Base-by-base conservation (phyloP, 2,888 invertebrate genomes). In the Caradrina clavipalpis region DNA sequence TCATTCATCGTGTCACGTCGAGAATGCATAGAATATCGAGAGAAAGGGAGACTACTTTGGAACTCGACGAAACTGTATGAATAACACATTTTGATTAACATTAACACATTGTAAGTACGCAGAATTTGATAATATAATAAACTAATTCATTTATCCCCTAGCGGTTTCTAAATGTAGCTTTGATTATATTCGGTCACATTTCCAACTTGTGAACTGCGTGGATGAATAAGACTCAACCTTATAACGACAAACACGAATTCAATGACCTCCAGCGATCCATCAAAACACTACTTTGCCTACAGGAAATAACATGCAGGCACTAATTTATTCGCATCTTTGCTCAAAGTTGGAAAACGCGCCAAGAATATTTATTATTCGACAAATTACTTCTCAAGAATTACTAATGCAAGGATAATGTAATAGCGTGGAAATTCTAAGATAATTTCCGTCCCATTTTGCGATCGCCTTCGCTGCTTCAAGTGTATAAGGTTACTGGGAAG, bases 401-500 rank as follows among this genome's bases (percentile, higher is more conserved):
- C 35, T 39, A 68, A 35, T 35, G 35, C 61, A 68, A 70, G 70
- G 62, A 58, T 61, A 64, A 21, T 54, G 56, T 31, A 59, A 50
- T 55, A 65, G 66, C 57, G 21, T 21, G 49, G 50, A 55, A 50
- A 58, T 70, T 76, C 75, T 77, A 59, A 76, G 74, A 73, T 68
- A 69, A 76, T 87, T 83, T 87, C 85, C 86, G 83, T 86, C 81
- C 83, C 80, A 83, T 88, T 87, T 88, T 81, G 85, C 84, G 90
- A 87, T 91, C 83, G 86, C 89, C 89, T 90, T 90, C 84, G 73
- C 79, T 74, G 74, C 76, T 82, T 82, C 69, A 84, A 88, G 88
- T 89, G 87, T 91, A 88, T 89, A 92, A 93, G 93, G 93, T 89
- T 89, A 89, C 87, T 83, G 80, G 78, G 89, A 90, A 89, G 86